Evolutionary conservation across 2,113 vertebrate genomes (phyloP), one percentile per base, ranked within the genome.

Genomic region (Chaenogobius annularis): DNA sequence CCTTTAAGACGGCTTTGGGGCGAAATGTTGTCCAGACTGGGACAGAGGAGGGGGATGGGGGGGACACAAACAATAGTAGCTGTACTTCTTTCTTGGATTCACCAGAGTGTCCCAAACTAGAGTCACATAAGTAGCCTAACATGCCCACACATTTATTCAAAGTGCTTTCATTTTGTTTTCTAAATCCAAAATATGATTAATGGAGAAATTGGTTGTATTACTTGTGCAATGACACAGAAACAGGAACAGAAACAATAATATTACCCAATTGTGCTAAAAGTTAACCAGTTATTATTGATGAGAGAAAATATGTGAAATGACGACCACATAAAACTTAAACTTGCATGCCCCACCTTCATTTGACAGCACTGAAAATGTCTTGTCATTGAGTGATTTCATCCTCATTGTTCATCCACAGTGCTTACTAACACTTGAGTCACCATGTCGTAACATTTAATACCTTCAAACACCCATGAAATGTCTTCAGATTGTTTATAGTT

Each of bases 21-120:
- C 78, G 13, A 78, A 76, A 76, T 82, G 81, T 90, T 89, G 83
- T 89, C 66, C 67, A 77, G 71, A 83, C 84, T 68, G 87, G 78
- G 82, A 76, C 79, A 26, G 71, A 59, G 85, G 81, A 86, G 83
- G 92, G 90, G 92, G 88, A 83, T 83, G 82, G 91, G 89, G 44
- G 85, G 59, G 74, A 72, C 35, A 43, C 75, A 89, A 93, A 93
- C 92, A 93, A 93, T 92, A 88, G 81, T 75, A 71, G 72, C 81
- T 87, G 83, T 83, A 70, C 78, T 88, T 82, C n/a, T 82, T 82
- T 84, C 74, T 72, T 47, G 72, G 40, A 48, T 74, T 50, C 64
- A 72, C 82, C 66, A 55, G 35, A 67, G 50, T 55, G 72, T 78
- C 74, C 71, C 19, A 82, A 84, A 82, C 75, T 77, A 68, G 64